A percentile compares a stretch with the other conserved stretches of the same genome.
phyloP scores from a whole-genome alignment of 2,797 vertebrate species.

The Anguilla obscura region DNA sequence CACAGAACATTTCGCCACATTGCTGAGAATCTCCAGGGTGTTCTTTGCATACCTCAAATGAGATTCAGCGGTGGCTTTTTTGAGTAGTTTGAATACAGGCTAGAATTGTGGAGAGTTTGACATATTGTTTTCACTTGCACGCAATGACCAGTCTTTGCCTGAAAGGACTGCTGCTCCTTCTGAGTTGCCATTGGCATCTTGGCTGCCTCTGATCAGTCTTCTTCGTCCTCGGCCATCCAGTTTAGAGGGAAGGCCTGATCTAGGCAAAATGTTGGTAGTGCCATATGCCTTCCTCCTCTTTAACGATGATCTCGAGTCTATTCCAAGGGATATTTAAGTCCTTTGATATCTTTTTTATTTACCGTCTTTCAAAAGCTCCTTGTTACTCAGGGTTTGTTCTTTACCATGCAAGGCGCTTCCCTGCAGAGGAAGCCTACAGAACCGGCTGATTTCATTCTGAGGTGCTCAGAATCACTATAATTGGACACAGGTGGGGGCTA shows the following conservation, averaged over 20 bases:
- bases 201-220: constrained; percentile 1
- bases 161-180: background rate
- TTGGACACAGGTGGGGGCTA: background rate
- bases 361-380: background rate
- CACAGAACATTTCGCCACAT: background rate
- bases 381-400: background rate
- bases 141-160: constrained; percentile 17
- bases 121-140: background rate
- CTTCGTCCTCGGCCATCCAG: constrained; percentile 18
- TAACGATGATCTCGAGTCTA: constrained; percentile 12
- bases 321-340: constrained; percentile 17
- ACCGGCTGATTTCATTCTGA: background rate
- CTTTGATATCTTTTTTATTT: constrained; percentile 15
- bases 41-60: background rate
- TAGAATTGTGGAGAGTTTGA: background rate
- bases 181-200: background rate
- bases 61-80: background rate
- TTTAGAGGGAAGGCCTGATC: constrained; percentile 25
- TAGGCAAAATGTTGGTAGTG: constrained; percentile 11
- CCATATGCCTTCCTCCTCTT: constrained; percentile 21
- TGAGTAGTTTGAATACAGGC: background rate
- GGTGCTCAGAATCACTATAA: constrained; percentile 1
- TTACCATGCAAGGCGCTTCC: background rate
- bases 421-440: background rate
- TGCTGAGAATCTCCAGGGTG: background rate